Evolutionary conservation across 2,797 vertebrate genomes (phyloP).

Genomic region (Poeciliopsis presidionis): DNA sequence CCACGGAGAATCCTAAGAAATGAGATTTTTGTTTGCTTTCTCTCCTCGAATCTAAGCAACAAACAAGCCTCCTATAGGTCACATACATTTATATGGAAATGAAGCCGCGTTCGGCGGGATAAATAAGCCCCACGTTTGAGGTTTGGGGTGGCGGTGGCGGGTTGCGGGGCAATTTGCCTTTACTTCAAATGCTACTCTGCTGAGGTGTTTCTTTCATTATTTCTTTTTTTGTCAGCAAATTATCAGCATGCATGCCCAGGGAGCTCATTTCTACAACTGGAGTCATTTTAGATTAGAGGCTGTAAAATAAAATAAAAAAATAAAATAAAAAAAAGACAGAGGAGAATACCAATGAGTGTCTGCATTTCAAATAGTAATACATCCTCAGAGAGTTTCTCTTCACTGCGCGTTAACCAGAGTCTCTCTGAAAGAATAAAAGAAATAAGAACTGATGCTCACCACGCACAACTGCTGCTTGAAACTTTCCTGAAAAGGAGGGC

Average conservation of each 20-base stretch:
- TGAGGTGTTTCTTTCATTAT: constrained; percentile 28
- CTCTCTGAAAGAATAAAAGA: not conserved
- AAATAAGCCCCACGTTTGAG: constrained; percentile 50
- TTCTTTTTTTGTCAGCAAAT: constrained; percentile 30
- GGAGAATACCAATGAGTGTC: constrained; percentile 58
- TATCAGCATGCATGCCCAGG: constrained; percentile 27
- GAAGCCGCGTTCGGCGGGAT: constrained; percentile 55
- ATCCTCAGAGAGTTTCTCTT: constrained; percentile 29
- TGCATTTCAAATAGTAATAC: constrained; percentile 20
- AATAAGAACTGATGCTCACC: constrained; percentile 3
- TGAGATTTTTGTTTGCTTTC: constrained; percentile 59
- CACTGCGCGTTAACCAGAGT: constrained; percentile 18
- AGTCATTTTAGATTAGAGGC: constrained; percentile 65
- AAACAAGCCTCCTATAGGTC: constrained; percentile 58
- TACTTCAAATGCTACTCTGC: constrained; percentile 47
- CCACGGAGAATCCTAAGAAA: constrained; percentile 40
- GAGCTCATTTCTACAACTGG: constrained; percentile 48
- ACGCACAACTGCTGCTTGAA: constrained; percentile 9
- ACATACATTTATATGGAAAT: constrained; percentile 72
- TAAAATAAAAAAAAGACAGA: constrained; percentile 25
- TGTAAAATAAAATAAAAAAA: constrained; percentile 31
- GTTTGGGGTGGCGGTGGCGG: not conserved
- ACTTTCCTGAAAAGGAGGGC: not conserved
- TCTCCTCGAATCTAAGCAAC: constrained; percentile 48
- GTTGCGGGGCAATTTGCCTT: constrained; percentile 40